Percentiles rank a stretch among this genome's conserved stretches.
phyloP scores from a whole-genome alignment of 2,888 invertebrate genomes.

The Gonocerus acuteangulatus region DNA sequence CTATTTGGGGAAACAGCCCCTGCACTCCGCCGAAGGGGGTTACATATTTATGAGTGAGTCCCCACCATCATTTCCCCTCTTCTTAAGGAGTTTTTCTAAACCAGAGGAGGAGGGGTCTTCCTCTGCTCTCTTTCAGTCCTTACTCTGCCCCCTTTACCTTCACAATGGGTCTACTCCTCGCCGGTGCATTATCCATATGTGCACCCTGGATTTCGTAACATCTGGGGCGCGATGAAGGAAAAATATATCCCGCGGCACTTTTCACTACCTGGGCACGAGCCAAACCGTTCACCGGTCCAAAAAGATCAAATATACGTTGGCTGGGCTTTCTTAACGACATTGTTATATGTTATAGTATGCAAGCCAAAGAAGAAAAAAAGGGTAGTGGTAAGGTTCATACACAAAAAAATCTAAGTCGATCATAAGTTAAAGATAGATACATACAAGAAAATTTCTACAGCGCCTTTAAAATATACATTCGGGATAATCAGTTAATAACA shows the following conservation, averaged over 20 bases:
- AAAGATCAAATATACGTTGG: too few relatives aligned
- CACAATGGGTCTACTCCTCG: background rate
- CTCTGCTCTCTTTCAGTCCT: background rate
- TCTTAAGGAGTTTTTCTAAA: slow-evolving; percentile 20
- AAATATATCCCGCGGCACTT: background rate
- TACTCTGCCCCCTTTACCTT: too few relatives aligned
- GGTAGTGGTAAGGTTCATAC: too few relatives aligned
- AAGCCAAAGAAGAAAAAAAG: background rate
- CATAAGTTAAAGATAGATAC: too few relatives aligned
- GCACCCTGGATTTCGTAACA: background rate
- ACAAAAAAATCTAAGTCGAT: too few relatives aligned
- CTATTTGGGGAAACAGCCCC: slow-evolving; percentile 23
- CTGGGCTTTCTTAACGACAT: background rate
- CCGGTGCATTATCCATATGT: slow-evolving; percentile 4
- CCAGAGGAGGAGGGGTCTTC: background rate
- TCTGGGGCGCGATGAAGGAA: slow-evolving; percentile 1
- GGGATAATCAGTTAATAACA: too few relatives aligned
- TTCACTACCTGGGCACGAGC: background rate
- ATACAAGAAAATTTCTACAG: too few relatives aligned
- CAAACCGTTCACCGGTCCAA: background rate
- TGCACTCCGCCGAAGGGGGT: background rate
- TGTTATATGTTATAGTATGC: background rate
- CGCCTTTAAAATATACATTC: too few relatives aligned
- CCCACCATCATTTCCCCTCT: background rate
- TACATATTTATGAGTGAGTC: slow-evolving; percentile 22